Conservation (phyloP, 1,140 invertebrate genomes). For the Drosophila sproati region DNA sequence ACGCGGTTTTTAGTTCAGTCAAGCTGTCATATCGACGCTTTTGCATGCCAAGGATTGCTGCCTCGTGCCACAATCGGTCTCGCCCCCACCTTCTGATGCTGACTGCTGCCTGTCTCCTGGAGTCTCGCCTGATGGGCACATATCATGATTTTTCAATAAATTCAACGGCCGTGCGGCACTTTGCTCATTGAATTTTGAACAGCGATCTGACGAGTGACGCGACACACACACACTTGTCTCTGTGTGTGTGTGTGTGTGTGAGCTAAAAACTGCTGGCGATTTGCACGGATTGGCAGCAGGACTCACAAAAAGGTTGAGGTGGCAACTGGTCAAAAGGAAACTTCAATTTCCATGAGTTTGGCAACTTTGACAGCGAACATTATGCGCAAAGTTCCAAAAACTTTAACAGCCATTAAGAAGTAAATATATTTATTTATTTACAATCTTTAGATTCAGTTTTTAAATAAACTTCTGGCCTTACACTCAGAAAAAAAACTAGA, state of each 20-base stretch:
- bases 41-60: constrained; percentile 61
- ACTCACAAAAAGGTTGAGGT: background rate
- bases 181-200: constrained; percentile 81
- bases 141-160: constrained; percentile 84
- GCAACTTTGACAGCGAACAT: background rate
- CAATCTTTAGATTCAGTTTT: too few species aligned
- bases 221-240: constrained; percentile 11
- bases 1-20: constrained; percentile 78
- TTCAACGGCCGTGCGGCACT: constrained; percentile 71
- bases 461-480: too few species aligned
- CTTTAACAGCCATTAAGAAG: too few species aligned
- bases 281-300: background rate
- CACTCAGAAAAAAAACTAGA: too few species aligned
- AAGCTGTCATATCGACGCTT: constrained; percentile 82
- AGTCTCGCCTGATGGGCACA: constrained; percentile 63
- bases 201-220: constrained; percentile 36
- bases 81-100: background rate
- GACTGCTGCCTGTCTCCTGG: constrained; percentile 11
- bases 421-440: too few species aligned
- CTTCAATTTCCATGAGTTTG: background rate
- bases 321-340: background rate
- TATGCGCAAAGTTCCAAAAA: background rate
- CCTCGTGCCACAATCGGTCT: background rate
- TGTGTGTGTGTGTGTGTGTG: constrained; percentile 8
- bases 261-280: background rate